Base-by-base conservation (phyloP, 2,113 vertebrate genomes). In the Carassius gibelio region DNA sequence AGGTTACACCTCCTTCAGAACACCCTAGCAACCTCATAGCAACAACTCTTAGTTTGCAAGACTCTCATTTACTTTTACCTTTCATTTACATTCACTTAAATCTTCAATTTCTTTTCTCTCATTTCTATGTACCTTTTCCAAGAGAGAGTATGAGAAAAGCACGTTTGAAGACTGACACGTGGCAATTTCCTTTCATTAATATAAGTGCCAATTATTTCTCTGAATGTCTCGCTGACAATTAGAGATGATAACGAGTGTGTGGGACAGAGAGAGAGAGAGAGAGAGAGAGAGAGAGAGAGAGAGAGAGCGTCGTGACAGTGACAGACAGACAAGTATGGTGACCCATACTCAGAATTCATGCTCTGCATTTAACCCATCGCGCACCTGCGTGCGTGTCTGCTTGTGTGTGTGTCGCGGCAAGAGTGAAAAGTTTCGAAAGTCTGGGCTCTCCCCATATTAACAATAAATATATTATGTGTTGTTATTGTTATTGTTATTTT, bases 141-240 rank as follows among this genome's bases (percentile, higher is more conserved):
- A 21, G 68, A 21, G 66, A 69, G 34, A 38, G 34, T 5, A 23
- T 10, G 75, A 89, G 89, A 88, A 86, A 86, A 90, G 84, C 45
- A 84, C 92, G 91, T 92, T 95, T 93, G 89, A 95, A 91, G 90
- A 93, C 88, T 95, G 95, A 94, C 94, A 94, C 95, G 95, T 96
- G 95, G 95, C 96, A 96, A 92, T 95, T 97, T 95, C 91, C 91
- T 88, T 93, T 91, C 88, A 91, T 96, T 98, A 97, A 96, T 96
- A 97, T 97, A 96, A 96, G 93, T 94, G 94, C 94, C 96, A 96
- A 97, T 98, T 98, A 97, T 96, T 94, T 92, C 95, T 95, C 94
- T 93, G 93, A 92, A 95, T 96, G 95, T 98, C 95, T 94, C 48
- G 66, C 93, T 96, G 96, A 95, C 95, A 96, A 95, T 97, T 96